phyloP scores from a whole-genome alignment of 2,888 invertebrate genomes.

The Diarsia dahlii region DNA sequence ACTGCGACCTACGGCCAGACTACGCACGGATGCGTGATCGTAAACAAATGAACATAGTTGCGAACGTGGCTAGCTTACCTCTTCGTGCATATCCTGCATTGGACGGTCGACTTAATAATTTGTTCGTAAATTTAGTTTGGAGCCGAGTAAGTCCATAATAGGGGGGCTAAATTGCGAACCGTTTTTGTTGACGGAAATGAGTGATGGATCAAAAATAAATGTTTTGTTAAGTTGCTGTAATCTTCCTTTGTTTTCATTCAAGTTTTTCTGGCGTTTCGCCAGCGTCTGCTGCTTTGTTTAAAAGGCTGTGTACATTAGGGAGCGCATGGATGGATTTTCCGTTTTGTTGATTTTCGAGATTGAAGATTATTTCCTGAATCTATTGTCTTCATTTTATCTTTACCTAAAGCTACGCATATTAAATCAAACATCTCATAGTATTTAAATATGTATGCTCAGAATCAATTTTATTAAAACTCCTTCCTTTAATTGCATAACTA shows the following conservation, averaged over 20 bases:
- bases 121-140: conserved; percentile 54
- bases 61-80: not conserved
- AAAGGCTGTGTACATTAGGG: conserved; percentile 21
- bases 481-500: not conserved
- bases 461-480: not conserved
- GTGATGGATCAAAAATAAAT: conserved; percentile 52
- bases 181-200: conserved; percentile 46
- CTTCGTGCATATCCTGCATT: not conserved
- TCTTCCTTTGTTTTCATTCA: conserved; percentile 36
- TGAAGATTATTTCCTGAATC: not conserved
- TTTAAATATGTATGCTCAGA: not conserved
- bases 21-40: not conserved
- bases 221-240: conserved; percentile 49
- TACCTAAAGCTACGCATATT: not conserved
- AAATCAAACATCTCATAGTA: not conserved
- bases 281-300: conserved; percentile 35
- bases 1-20: not conserved
- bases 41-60: not conserved
- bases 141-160: conserved; percentile 35
- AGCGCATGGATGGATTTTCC: not conserved
- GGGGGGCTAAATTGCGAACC: conserved; percentile 30
- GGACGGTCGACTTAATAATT: conserved; percentile 43
- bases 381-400: not conserved
- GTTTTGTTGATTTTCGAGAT: not conserved
- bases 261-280: conserved; percentile 24